Conservation (phyloP, 2,113 vertebrate genomes). For the Puffinus mauretanicus region DNA sequence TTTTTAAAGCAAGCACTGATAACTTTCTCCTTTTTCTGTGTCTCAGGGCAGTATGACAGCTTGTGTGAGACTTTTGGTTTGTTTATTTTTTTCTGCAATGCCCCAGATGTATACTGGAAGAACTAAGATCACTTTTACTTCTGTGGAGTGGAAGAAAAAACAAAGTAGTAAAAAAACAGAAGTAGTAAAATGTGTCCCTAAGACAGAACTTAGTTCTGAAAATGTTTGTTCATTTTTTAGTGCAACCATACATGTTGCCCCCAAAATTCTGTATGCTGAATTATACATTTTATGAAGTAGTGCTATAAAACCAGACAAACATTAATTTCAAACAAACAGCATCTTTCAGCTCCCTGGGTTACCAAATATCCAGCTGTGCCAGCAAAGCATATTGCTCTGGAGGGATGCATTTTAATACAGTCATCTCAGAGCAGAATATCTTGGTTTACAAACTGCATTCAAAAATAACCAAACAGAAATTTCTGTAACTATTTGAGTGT, state of each 20-base stretch:
- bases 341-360: background rate
- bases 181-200: background rate
- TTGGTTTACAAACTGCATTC: background rate
- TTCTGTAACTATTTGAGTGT: background rate
- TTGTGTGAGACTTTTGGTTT: background rate
- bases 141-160: background rate
- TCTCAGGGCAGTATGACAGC: background rate
- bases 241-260: background rate
- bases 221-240: background rate
- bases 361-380: conserved; percentile 18
- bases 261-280: background rate
- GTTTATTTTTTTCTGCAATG: background rate
- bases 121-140: background rate
- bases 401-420: background rate
- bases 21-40: background rate
- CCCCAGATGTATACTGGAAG: background rate
- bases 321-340: background rate
- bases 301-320: conserved; percentile 23
- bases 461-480: background rate
- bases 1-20: background rate
- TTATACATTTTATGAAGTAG: background rate
- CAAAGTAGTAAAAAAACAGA: background rate
- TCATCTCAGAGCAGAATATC: background rate
- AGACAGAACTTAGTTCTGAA: background rate
- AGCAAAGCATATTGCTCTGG: background rate